A percentile compares a stretch with the other conserved stretches of the same genome.
Evolutionary conservation across 2,888 invertebrate genomes (phyloP).

Genomic region (Bombylius major): DNA sequence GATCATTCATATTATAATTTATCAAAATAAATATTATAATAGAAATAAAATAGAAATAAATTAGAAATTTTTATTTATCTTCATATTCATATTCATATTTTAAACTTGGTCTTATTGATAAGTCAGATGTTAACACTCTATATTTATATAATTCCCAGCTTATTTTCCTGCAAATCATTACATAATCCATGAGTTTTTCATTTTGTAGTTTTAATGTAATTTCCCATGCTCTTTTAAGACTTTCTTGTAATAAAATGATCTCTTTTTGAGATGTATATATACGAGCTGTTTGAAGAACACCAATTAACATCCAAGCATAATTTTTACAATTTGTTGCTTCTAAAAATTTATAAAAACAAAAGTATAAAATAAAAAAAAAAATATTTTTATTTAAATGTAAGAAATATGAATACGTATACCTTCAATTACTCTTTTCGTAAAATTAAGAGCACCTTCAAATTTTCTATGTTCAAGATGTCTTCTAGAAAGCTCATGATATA

Average conservation of each 20-base stretch:
- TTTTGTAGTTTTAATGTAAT: constrained; percentile 4
- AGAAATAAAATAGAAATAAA: too few species aligned
- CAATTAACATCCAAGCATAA: constrained; percentile 8
- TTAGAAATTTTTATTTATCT: too few species aligned
- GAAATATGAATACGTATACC: not conserved
- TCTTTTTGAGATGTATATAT: constrained; percentile 4
- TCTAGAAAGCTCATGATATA: constrained; percentile 8
- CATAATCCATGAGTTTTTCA: constrained; percentile 2
- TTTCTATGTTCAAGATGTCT: constrained; percentile 9
- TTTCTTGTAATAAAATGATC: not conserved
- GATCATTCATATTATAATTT: too few species aligned
- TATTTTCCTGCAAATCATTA: not conserved
- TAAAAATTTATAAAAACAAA: not conserved
- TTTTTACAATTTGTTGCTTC: constrained; percentile 8
- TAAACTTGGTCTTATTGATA: not conserved
- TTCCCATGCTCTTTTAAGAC: not conserved
- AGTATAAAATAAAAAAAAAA: too few species aligned
- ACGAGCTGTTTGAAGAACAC: constrained; percentile 1
- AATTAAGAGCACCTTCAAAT: constrained; percentile 6
- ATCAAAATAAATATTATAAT: too few species aligned
- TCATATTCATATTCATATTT: too few species aligned
- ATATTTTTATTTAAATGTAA: too few species aligned
- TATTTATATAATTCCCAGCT: not conserved
- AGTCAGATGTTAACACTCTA: not conserved
- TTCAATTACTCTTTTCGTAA: constrained; percentile 9